These are phyloP conservation scores for Heliconius sara DNA, from an alignment of 2,888 invertebrate genomes.

Conservation along the genomic window DNA sequence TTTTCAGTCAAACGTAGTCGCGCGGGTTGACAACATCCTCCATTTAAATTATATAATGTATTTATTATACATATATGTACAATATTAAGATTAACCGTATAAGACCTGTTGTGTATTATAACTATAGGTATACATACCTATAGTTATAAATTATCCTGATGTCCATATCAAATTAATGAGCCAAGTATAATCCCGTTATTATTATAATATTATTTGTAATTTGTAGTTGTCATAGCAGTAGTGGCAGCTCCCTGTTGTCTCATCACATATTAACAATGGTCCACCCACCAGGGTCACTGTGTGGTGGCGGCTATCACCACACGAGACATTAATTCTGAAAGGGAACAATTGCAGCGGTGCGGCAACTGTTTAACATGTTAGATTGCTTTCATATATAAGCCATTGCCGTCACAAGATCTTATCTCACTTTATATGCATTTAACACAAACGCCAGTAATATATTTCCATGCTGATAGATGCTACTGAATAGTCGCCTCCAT, in stretches of 20 bases:
- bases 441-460: neutral
- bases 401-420: constrained; percentile 11
- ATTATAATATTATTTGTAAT: constrained; percentile 16
- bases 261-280: constrained; percentile 56
- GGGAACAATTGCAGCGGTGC: constrained; percentile 66
- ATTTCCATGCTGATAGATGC: constrained; percentile 9
- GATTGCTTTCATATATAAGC: constrained; percentile 23
- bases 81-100: neutral
- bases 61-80: neutral
- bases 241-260: constrained; percentile 20
- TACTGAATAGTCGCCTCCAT: neutral
- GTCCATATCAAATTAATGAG: neutral
- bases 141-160: neutral
- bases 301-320: constrained; percentile 58
- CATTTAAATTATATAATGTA: neutral
- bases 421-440: constrained; percentile 17
- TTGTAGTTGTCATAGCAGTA: constrained; percentile 23
- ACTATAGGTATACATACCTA: no score
- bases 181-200: constrained; percentile 18
- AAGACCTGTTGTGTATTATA: neutral
- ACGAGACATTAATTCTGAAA: constrained; percentile 67
- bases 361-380: constrained; percentile 30
- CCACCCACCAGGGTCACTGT: constrained; percentile 34
- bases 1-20: neutral
- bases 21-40: no score